These are phyloP conservation scores for Entomobrya proxima DNA, from an alignment of 2,888 invertebrate species.

Conservation along the genomic window DNA sequence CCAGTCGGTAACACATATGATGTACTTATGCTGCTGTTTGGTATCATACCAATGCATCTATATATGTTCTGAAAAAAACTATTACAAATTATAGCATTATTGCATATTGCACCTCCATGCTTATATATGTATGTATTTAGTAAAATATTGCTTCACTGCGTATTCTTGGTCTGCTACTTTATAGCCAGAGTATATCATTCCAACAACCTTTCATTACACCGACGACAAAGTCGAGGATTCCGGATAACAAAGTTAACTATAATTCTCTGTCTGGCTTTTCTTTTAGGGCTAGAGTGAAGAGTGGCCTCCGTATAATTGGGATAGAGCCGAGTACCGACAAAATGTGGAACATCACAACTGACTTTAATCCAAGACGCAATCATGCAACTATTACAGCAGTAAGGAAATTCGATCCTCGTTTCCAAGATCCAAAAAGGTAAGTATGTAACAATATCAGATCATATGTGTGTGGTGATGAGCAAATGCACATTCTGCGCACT, in stretches of 20 bases:
- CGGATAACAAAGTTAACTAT: constrained; percentile 63
- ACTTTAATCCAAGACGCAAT: constrained; percentile 90
- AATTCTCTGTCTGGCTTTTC: constrained; percentile 66
- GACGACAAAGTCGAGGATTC: not conserved
- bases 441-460: constrained; percentile 31
- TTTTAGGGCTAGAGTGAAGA: constrained; percentile 90
- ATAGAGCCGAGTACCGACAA: constrained; percentile 85
- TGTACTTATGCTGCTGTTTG: too few relatives aligned
- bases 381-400: constrained; percentile 92
- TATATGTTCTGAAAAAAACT: too few relatives aligned
- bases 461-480: constrained; percentile 13
- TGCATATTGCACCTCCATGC: too few relatives aligned
- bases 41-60: too few relatives aligned
- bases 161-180: too few relatives aligned
- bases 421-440: constrained; percentile 74
- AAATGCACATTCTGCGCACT: not conserved
- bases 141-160: not conserved
- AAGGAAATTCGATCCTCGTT: constrained; percentile 78
- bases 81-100: too few relatives aligned
- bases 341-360: constrained; percentile 92
- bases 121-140: not conserved
- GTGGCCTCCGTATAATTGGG: constrained; percentile 89
- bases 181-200: constrained; percentile 13
- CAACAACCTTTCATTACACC: constrained; percentile 54
- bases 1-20: too few relatives aligned